Evolutionary conservation across 2,113 vertebrate genomes (phyloP).

Genomic region (Cranoglanis bouderius): DNA sequence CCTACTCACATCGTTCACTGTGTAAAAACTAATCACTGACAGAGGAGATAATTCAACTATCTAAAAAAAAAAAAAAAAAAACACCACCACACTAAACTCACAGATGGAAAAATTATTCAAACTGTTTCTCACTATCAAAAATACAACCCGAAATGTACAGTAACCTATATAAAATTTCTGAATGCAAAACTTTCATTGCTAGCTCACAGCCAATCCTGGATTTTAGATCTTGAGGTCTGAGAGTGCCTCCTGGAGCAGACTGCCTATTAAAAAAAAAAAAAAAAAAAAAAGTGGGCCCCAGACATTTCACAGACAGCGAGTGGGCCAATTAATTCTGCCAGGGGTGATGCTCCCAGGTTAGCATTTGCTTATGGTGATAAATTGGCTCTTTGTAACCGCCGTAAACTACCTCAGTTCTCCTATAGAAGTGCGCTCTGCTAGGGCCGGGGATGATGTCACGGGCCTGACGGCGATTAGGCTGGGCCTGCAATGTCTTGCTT

Average conservation of each 20-base stretch:
- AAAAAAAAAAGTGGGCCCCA: constrained; percentile 54
- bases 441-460: constrained; percentile 68
- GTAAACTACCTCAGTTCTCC: constrained; percentile 69
- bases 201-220: constrained; percentile 69
- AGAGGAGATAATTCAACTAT: constrained; percentile 14
- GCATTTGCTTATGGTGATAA: constrained; percentile 80
- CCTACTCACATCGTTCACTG: constrained; percentile 23
- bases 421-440: constrained; percentile 59
- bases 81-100: not conserved
- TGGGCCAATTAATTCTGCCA: constrained; percentile 78
- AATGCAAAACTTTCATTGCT: constrained; percentile 70
- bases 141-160: not conserved
- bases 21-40: constrained; percentile 46
- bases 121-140: not conserved
- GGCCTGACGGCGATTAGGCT: constrained; percentile 71
- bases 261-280: constrained; percentile 73
- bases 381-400: constrained; percentile 74
- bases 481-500: constrained; percentile 59
- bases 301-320: constrained; percentile 77
- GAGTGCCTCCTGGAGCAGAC: constrained; percentile 70
- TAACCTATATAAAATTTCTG: constrained; percentile 55
- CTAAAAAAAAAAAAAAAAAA: constrained; percentile 10
- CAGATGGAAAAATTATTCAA: not conserved
- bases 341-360: constrained; percentile 76
- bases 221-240: constrained; percentile 57